phyloP scores from a whole-genome alignment of 2,888 invertebrate species.

The Leucozona laternaria region DNA sequence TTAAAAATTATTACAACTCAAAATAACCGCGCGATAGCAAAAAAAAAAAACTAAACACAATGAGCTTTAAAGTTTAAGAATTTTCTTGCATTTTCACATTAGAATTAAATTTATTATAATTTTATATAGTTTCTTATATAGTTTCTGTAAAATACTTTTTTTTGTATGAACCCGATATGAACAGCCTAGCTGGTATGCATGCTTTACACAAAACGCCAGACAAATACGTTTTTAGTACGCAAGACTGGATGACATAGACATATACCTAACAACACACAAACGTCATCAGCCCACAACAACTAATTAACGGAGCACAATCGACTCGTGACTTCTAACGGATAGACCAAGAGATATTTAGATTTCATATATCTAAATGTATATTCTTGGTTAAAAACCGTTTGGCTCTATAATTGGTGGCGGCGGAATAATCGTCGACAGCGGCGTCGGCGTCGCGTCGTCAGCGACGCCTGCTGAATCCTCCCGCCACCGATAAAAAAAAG shows the following conservation, averaged over 20 bases:
- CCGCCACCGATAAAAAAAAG: conserved; percentile 33
- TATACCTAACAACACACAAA: neutral
- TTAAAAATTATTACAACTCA: too few species aligned
- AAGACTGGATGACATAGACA: conserved; percentile 5
- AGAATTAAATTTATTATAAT: neutral
- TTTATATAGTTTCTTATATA: neutral
- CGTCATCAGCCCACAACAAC: conserved; percentile 12
- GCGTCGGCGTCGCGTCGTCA: neutral
- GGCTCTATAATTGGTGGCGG: conserved; percentile 58
- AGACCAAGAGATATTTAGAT: conserved; percentile 41
- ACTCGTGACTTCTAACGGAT: conserved; percentile 37
- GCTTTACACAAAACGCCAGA: neutral
- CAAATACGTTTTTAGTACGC: neutral
- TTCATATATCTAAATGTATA: neutral
- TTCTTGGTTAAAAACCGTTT: conserved; percentile 39
- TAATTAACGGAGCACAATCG: neutral
- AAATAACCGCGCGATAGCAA: too few species aligned
- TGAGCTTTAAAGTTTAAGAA: neutral
- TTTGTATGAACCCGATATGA: neutral
- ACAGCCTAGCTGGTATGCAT: neutral
- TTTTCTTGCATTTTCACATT: neutral
- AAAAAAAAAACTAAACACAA: too few species aligned
- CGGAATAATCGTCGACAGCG: conserved; percentile 11
- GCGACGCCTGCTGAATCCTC: conserved; percentile 29
- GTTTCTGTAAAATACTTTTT: neutral